Base-by-base conservation (phyloP, 2,113 vertebrate species). In the Egretta garzetta region DNA sequence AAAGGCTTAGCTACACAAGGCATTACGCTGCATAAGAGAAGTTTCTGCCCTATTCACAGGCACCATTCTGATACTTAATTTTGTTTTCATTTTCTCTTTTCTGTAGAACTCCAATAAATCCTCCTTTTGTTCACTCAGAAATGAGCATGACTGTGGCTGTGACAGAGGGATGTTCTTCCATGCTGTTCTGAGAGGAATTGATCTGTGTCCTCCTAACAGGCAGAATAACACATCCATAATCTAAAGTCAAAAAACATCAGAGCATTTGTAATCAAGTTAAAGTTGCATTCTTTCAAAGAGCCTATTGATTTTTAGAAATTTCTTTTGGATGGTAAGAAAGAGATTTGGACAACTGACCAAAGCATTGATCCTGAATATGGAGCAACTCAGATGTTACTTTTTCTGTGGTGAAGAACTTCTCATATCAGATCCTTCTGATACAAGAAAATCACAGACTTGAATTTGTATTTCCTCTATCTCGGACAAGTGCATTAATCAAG, bases 101-200 rank as follows among this genome's bases (percentile, higher is more conserved):
- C 68, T 91, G 20, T 55, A 84, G 59, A 94, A 41, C 19, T 86
- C 37, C 2, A 81, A 9, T 77, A 96, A 94, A 95, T 88, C 75
- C 50, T 80, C 17, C 76, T 86, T 94, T 96, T 96, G 68, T 96
- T 97, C 86, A 59, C 55, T 77, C n/a, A 63, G 76, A 95, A 93
- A 86, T 91, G 24, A 92, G 71, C 55, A 49, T 5, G 41, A 63
- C 43, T 72, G 32, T 45, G 43, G 13, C 20, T 90, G 24, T 66
- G 53, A 88, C 62, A 89, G 27, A 76, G 19, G 22, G 3, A 14
- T 70, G 12, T 17, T 77, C 16, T 92, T 92, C 53, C 8, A n/a
- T 32, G 24, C 24, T 74, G 27, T 53, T 90, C 58, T 73, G 45
- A 90, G 63, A 66, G 14, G 35, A 90, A 90, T 26, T 83, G 63